A percentile compares a stretch with the other conserved stretches of the same genome.
These are phyloP conservation scores for Baronia brevicornis DNA, from an alignment of 2,888 invertebrate genomes.

Conservation along the genomic window DNA sequence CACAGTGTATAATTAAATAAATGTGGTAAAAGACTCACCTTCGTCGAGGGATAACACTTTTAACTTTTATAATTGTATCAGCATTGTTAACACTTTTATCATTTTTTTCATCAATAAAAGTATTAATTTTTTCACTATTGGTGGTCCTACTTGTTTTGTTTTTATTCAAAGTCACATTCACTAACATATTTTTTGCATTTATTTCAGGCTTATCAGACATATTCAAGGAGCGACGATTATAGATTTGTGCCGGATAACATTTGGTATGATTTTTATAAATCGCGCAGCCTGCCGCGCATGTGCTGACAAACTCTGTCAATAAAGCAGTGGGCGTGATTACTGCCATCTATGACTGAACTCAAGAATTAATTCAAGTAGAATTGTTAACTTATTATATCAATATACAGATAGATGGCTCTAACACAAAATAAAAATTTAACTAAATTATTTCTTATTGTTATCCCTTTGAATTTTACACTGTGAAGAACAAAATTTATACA, in stretches of 20 bases:
- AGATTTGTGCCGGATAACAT: slow-evolving; percentile 65
- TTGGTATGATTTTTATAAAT: slow-evolving; percentile 69
- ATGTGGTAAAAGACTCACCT: slow-evolving; percentile 45
- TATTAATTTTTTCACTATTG: slow-evolving; percentile 38
- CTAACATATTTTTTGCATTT: slow-evolving; percentile 37
- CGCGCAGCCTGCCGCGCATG: slow-evolving; percentile 71
- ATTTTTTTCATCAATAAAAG: slow-evolving; percentile 45
- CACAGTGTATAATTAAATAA: slow-evolving; percentile 7
- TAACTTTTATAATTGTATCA: slow-evolving; percentile 59
- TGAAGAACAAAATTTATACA: too few species aligned
- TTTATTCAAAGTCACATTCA: slow-evolving; percentile 27
- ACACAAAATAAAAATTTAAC: too few species aligned
- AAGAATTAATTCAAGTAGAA: not conserved
- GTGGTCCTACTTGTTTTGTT: slow-evolving; percentile 26
- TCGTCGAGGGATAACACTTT: slow-evolving; percentile 65
- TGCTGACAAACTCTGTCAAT: slow-evolving; percentile 43
- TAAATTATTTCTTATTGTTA: too few species aligned
- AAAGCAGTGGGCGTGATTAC: slow-evolving; percentile 30
- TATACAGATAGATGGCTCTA: too few species aligned
- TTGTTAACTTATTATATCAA: too few species aligned
- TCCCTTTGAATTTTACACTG: too few species aligned
- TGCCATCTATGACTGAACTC: slow-evolving; percentile 31
- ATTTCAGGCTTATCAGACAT: slow-evolving; percentile 52
- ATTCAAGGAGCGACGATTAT: slow-evolving; percentile 59
- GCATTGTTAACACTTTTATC: slow-evolving; percentile 33